Evolutionary conservation across 2,888 invertebrate species (phyloP).

Genomic region (Eupithecia tripunctaria): DNA sequence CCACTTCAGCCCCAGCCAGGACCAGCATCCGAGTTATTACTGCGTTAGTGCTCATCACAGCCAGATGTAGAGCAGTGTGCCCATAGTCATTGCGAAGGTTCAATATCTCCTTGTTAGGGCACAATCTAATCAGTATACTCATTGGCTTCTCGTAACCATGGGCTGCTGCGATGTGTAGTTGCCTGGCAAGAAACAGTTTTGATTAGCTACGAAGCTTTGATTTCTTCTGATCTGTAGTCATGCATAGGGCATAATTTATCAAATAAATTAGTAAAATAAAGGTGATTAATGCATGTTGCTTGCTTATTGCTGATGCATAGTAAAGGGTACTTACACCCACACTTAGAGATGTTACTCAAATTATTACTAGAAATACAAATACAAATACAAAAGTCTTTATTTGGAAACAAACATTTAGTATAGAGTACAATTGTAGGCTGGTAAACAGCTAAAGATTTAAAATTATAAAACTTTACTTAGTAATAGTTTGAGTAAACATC

Average conservation of each 20-base stretch:
- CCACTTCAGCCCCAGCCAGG: constrained; percentile 90
- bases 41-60: constrained; percentile 90
- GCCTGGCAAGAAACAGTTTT: constrained; percentile 81
- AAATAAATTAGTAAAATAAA: neutral
- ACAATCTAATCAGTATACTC: constrained; percentile 89
- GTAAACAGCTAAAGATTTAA: too few relatives aligned
- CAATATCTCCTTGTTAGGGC: constrained; percentile 90
- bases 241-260: neutral
- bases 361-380: too few relatives aligned
- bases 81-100: constrained; percentile 92
- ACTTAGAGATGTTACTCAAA: too few relatives aligned
- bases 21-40: constrained; percentile 90
- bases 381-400: too few relatives aligned
- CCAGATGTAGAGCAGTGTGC: constrained; percentile 94
- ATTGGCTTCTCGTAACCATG: constrained; percentile 90
- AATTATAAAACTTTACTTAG: too few relatives aligned
- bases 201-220: neutral
- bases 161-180: constrained; percentile 93
- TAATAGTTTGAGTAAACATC: too few relatives aligned
- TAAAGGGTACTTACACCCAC: neutral
- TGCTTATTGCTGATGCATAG: neutral
- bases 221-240: neutral
- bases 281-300: neutral
- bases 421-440: too few relatives aligned
- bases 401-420: too few relatives aligned